A percentile compares a stretch with the other conserved stretches of the same genome.
These are phyloP conservation scores for Nasonia oneida DNA, from an alignment of 2,888 invertebrate genomes.

Conservation along the genomic window DNA sequence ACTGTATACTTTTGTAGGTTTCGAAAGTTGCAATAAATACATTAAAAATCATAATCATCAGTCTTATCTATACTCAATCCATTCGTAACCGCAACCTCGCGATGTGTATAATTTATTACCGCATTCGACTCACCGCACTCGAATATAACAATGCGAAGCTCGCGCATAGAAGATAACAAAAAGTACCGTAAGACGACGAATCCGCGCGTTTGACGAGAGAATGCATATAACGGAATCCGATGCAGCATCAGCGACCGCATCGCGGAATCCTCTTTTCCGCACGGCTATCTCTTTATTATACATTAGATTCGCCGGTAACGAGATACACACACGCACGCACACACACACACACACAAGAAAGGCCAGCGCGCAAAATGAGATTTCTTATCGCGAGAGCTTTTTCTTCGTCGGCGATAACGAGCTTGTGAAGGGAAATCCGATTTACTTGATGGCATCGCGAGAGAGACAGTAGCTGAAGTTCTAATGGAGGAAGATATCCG, in stretches of 20 bases:
- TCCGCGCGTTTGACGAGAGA: background rate
- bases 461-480: background rate
- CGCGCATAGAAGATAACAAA: background rate
- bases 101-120: background rate
- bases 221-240: background rate
- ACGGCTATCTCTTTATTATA: constrained; percentile 20
- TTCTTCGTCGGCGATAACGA: constrained; percentile 12
- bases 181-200: background rate
- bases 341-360: background rate
- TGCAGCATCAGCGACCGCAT: background rate
- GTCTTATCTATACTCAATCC: background rate
- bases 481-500: background rate
- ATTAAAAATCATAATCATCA: background rate
- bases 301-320: constrained; percentile 33
- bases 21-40: constrained; percentile 57
- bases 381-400: constrained; percentile 7
- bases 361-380: background rate
- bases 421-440: constrained; percentile 21
- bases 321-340: background rate
- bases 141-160: background rate
- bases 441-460: background rate
- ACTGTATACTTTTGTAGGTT: constrained; percentile 61
- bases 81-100: background rate
- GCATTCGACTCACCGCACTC: background rate
- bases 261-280: constrained; percentile 13